Evolutionary conservation across 1,140 invertebrate genomes (phyloP).

Genomic region (Parapsyche elsis): DNA sequence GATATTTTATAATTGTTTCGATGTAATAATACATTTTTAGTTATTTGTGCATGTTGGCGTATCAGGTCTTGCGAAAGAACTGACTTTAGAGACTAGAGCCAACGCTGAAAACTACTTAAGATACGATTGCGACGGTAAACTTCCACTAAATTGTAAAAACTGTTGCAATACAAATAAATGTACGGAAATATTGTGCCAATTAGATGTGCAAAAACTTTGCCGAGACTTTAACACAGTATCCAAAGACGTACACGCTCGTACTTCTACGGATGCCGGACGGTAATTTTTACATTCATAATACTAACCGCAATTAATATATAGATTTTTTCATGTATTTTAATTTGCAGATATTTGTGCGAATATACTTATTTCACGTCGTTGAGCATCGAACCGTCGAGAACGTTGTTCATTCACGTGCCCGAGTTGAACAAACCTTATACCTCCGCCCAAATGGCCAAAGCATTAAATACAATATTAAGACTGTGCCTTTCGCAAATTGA

Average conservation of each 20-base stretch:
- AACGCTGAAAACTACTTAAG: conserved; percentile 69
- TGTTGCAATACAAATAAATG: conserved; percentile 63
- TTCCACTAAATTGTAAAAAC: conserved; percentile 59
- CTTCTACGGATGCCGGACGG: conserved; percentile 65
- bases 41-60: conserved; percentile 76
- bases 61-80: conserved; percentile 64
- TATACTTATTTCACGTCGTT: conserved; percentile 77
- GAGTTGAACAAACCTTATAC: conserved; percentile 67
- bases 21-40: conserved; percentile 60
- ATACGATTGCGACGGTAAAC: conserved; percentile 65
- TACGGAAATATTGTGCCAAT: conserved; percentile 62
- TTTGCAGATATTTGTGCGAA: conserved; percentile 74
- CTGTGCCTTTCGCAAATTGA: conserved; percentile 61
- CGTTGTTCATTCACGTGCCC: conserved; percentile 77
- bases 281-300: conserved; percentile 47
- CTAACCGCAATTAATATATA: background rate
- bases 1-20: too few species aligned
- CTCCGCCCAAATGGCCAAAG: conserved; percentile 66
- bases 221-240: conserved; percentile 61
- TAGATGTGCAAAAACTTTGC: conserved; percentile 62
- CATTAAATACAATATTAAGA: conserved; percentile 68
- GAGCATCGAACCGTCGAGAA: conserved; percentile 65
- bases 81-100: conserved; percentile 72
- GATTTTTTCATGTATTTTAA: background rate
- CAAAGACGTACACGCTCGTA: conserved; percentile 56